Conservation (phyloP, 2,888 invertebrate genomes). For the Caenorhabditis panamensis region DNA sequence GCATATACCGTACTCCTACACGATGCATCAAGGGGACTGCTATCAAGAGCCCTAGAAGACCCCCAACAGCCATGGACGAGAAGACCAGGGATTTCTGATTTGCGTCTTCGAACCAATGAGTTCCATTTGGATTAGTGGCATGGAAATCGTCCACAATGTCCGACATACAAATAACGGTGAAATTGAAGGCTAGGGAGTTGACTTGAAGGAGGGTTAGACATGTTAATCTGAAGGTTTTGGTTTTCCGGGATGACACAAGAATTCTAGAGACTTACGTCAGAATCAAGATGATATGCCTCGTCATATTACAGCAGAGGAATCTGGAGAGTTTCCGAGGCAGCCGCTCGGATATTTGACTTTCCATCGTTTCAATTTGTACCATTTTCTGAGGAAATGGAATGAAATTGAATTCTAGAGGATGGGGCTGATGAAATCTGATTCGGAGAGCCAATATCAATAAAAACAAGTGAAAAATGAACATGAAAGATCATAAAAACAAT, state of each 20-base stretch:
- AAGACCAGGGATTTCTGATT: slow-evolving; percentile 49
- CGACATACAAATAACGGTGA: slow-evolving; percentile 61
- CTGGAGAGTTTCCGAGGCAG: slow-evolving; percentile 19
- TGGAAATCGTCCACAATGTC: slow-evolving; percentile 49
- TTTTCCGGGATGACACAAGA: background rate
- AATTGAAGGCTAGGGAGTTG: slow-evolving; percentile 52
- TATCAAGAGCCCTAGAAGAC: slow-evolving; percentile 36
- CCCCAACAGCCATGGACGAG: slow-evolving; percentile 41
- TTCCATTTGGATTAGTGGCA: slow-evolving; percentile 16
- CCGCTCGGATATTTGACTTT: slow-evolving; percentile 5
- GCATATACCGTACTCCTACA: slow-evolving; percentile 35
- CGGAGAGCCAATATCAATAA: slow-evolving; percentile 16
- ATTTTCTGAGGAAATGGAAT: slow-evolving; percentile 5
- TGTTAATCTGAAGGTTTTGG: slow-evolving; percentile 28
- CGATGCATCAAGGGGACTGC: slow-evolving; percentile 44
- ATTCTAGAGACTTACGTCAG: slow-evolving; percentile 50
- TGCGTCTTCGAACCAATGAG: slow-evolving; percentile 47
- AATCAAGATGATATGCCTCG: slow-evolving; percentile 51
- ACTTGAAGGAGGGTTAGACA: slow-evolving; percentile 47
- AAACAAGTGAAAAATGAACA: slow-evolving; percentile 1
- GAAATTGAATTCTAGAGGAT: background rate
- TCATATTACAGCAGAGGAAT: slow-evolving; percentile 50
- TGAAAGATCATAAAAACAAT: slow-evolving; percentile 27
- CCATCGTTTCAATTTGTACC: slow-evolving; percentile 34
- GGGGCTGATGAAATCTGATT: slow-evolving; percentile 8